phyloP scores from a whole-genome alignment of 2,797 vertebrate genomes.

The Pseudopleuronectes americanus region DNA sequence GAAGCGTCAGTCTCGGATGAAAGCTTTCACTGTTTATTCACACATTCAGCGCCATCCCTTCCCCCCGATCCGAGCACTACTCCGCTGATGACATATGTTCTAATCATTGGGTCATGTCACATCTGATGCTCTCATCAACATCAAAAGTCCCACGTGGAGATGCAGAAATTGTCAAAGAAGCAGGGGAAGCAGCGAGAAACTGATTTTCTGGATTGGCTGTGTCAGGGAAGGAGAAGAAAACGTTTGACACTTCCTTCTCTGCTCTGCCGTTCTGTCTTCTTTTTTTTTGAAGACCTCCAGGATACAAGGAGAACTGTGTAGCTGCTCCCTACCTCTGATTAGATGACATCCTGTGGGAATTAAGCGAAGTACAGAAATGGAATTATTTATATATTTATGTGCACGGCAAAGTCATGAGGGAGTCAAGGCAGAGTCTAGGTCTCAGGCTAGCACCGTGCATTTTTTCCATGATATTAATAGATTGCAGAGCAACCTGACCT shows the following conservation, averaged over 20 bases:
- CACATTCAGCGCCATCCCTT: constrained; percentile 46
- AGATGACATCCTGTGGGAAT: constrained; percentile 48
- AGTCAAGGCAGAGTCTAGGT: constrained; percentile 41
- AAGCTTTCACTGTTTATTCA: constrained; percentile 65
- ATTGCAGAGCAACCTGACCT: constrained; percentile 69
- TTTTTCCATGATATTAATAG: constrained; percentile 72
- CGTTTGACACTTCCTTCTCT: constrained; percentile 63
- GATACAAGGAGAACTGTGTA: constrained; percentile 26
- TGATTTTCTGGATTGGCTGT: constrained; percentile 59
- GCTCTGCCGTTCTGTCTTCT: not conserved
- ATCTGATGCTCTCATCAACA: constrained; percentile 63
- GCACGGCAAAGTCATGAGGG: constrained; percentile 47
- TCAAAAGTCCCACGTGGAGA: constrained; percentile 72
- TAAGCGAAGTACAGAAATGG: constrained; percentile 31
- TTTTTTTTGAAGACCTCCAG: constrained; percentile 43
- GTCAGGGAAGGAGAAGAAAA: constrained; percentile 53
- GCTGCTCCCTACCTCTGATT: constrained; percentile 55
- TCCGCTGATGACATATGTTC: constrained; percentile 72
- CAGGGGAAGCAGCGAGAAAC: constrained; percentile 45
- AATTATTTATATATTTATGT: constrained; percentile 54
- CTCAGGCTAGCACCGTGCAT: constrained; percentile 46
- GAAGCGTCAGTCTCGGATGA: constrained; percentile 62
- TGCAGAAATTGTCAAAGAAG: constrained; percentile 58
- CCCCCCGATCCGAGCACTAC: constrained; percentile 39
- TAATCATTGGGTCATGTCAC: constrained; percentile 74